Conservation (phyloP, 2,888 invertebrate genomes). For the Phragmatobia fuliginosa region DNA sequence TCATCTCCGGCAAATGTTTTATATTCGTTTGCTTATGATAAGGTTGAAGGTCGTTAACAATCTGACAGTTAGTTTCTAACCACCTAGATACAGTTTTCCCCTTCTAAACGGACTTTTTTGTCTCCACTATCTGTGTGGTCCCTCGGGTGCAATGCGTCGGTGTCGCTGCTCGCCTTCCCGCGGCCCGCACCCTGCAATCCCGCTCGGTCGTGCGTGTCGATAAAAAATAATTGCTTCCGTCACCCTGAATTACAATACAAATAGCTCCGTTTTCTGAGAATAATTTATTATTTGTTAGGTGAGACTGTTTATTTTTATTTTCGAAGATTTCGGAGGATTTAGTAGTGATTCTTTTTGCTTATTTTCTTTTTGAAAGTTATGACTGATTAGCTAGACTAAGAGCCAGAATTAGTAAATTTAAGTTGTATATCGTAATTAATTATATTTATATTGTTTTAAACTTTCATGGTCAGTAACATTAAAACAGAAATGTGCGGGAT, state of each 20-base stretch:
- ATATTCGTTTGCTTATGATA: background rate
- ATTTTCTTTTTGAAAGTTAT: background rate
- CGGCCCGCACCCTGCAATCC: slow-evolving; percentile 44
- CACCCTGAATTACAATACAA: slow-evolving; percentile 72
- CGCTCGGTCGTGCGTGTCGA: slow-evolving; percentile 79
- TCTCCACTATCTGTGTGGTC: slow-evolving; percentile 61
- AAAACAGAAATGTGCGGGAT: too few species aligned
- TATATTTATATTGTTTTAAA: too few species aligned
- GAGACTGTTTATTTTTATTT: slow-evolving; percentile 20
- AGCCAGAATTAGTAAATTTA: too few species aligned
- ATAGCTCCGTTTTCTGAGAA: slow-evolving; percentile 57
- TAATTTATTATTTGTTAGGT: slow-evolving; percentile 36
- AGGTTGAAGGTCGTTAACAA: slow-evolving; percentile 11
- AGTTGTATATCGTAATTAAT: too few species aligned
- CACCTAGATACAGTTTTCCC: slow-evolving; percentile 59
- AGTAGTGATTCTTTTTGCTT: background rate
- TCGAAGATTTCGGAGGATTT: background rate
- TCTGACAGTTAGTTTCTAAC: slow-evolving; percentile 40
- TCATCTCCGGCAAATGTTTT: background rate
- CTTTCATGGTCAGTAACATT: too few species aligned
- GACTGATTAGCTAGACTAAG: background rate
- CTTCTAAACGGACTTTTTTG: slow-evolving; percentile 69
- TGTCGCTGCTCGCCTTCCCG: slow-evolving; percentile 59
- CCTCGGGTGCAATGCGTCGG: slow-evolving; percentile 84
- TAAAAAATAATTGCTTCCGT: slow-evolving; percentile 85